These are phyloP conservation scores for Alloplasta piceator DNA, from an alignment of 2,888 invertebrate species.

Conservation along the genomic window DNA sequence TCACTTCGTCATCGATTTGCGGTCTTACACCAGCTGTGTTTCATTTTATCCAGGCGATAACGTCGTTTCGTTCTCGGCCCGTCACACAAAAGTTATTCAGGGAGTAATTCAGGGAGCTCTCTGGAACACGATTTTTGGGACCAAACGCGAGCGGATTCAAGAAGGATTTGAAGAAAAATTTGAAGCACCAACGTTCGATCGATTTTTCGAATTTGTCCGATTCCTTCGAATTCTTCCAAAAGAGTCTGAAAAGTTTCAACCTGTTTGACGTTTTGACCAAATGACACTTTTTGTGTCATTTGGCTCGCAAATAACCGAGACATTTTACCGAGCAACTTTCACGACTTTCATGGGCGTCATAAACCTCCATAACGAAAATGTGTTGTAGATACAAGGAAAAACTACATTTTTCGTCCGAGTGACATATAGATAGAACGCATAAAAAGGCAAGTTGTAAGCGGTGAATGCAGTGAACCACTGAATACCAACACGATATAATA, in stretches of 20 bases:
- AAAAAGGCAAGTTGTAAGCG: background rate
- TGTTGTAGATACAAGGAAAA: background rate
- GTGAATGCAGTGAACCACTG: background rate
- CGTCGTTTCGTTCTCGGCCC: slow-evolving; percentile 68
- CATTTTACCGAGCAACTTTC: slow-evolving; percentile 1
- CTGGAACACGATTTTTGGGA: slow-evolving; percentile 55
- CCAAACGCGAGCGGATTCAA: background rate
- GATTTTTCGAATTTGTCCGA: no score
- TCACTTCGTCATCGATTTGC: slow-evolving; percentile 31
- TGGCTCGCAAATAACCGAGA: background rate
- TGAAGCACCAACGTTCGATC: no score
- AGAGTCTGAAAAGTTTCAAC: background rate
- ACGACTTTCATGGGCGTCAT: background rate
- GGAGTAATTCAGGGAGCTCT: slow-evolving; percentile 68
- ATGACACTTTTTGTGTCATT: background rate
- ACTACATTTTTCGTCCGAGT: background rate
- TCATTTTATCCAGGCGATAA: slow-evolving; percentile 75
- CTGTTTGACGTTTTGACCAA: no score
- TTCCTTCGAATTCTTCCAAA: no score
- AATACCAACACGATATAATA: slow-evolving; percentile 13
- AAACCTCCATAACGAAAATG: background rate
- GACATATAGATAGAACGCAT: background rate
- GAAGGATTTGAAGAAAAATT: no score
- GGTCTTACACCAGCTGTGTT: slow-evolving; percentile 72
- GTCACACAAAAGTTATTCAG: slow-evolving; percentile 66